Percentiles rank a stretch among this genome's conserved stretches.
These are phyloP conservation scores for Forbesichthys papilliferus DNA, from an alignment of 2,113 vertebrate genomes.

Conservation along the genomic window DNA sequence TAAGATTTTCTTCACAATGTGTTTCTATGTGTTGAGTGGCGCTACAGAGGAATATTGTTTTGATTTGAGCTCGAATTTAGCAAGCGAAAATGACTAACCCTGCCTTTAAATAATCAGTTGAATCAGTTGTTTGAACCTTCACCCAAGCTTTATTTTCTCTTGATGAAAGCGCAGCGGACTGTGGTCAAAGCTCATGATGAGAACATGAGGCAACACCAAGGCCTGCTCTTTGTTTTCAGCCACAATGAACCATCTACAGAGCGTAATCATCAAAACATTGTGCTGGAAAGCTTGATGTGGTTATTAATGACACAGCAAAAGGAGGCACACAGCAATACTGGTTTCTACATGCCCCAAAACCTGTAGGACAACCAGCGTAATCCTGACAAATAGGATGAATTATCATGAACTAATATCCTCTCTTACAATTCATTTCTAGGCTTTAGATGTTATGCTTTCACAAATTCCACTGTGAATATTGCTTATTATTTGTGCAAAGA, in stretches of 20 bases:
- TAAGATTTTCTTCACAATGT: no score
- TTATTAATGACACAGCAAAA: conserved; percentile 54
- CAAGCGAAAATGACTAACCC: no score
- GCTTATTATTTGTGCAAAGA: no score
- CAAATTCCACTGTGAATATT: no score
- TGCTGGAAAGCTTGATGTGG: conserved; percentile 25
- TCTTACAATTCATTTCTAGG: not conserved
- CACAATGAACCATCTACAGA: conserved; percentile 35
- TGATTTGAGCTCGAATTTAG: no score
- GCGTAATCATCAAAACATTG: conserved; percentile 9
- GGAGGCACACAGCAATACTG: conserved; percentile 17
- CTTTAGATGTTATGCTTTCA: no score
- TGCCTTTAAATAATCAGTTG: not conserved
- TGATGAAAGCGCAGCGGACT: no score
- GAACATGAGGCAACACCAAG: conserved; percentile 15
- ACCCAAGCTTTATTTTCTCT: no score
- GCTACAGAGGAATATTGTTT: no score
- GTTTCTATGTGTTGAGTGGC: no score
- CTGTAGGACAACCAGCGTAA: conserved; percentile 23
- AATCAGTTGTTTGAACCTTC: no score
- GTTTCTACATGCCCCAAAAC: conserved; percentile 25
- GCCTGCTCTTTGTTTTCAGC: conserved; percentile 15
- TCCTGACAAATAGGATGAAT: conserved; percentile 22
- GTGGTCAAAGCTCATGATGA: no score
- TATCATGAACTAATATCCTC: conserved; percentile 20